phyloP scores from a whole-genome alignment of 2,113 vertebrate species.

The Turnix velox region DNA sequence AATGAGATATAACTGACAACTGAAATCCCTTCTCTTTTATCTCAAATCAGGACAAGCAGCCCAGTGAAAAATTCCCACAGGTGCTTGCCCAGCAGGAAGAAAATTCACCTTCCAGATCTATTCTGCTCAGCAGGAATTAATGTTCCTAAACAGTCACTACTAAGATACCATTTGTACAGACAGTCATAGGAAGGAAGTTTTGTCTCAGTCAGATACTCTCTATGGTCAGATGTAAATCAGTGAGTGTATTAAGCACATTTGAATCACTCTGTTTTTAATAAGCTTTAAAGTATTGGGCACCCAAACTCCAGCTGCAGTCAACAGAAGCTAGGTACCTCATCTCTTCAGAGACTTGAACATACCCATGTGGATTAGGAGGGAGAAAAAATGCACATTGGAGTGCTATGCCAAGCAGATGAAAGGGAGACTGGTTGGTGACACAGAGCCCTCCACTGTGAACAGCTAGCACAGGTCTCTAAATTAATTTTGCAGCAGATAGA shows the following conservation, averaged over 20 bases:
- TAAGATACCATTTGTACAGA: not conserved
- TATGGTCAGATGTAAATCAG: not conserved
- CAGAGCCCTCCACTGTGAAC: not conserved
- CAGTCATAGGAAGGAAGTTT: not conserved
- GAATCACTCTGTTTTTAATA: not conserved
- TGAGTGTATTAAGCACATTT: not conserved
- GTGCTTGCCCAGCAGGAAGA: not conserved
- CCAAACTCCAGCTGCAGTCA: not conserved
- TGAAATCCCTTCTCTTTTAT: not conserved
- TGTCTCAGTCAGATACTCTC: not conserved
- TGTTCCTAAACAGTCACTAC: not conserved
- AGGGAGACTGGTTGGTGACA: not conserved
- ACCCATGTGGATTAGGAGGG: not conserved
- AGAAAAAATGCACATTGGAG: not conserved
- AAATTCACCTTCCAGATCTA: not conserved
- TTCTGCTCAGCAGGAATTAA: not conserved
- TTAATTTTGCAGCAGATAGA: not conserved
- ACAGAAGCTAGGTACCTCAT: not conserved
- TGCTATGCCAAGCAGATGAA: not conserved
- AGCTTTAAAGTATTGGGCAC: not conserved
- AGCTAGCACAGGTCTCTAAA: not conserved
- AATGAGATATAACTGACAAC: too few species aligned
- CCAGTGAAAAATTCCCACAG: not conserved
- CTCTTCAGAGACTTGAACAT: not conserved
- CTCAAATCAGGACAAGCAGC: not conserved